Percentiles rank a stretch among this genome's conserved stretches.
phyloP scores from a whole-genome alignment of 37 sponge, comb jelly and placozoan genomes.

The Lycopodina hypogea region DNA sequence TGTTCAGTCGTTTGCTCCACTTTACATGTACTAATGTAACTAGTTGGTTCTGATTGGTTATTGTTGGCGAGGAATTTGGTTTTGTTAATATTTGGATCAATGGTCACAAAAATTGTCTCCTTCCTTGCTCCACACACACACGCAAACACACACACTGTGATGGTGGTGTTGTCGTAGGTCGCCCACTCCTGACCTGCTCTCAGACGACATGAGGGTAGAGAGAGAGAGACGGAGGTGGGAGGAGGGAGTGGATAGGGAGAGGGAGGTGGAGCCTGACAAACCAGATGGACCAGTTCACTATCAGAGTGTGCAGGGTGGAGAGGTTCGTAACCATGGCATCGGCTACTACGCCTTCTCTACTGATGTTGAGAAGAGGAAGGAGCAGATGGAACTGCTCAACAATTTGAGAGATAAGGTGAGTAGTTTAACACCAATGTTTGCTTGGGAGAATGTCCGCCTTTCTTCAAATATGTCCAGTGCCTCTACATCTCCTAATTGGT shows the following conservation, averaged over 20 bases:
- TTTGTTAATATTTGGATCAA: no score
- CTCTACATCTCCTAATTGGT: no score
- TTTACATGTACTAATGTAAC: no score
- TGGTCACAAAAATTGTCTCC: no score
- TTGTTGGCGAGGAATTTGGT: no score
- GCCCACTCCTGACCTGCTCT: conserved; percentile 59
- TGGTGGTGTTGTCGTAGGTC: conserved; percentile 40
- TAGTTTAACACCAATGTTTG: neutral
- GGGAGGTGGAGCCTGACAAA: conserved; percentile 25
- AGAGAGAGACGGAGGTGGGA: conserved; percentile 51
- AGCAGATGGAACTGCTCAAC: conserved; percentile 74
- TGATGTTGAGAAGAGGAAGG: conserved; percentile 70
- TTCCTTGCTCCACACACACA: no score
- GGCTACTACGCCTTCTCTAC: conserved; percentile 86
- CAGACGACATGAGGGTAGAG: conserved; percentile 73
- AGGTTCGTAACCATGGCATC: conserved; percentile 81
- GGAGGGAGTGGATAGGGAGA: conserved; percentile 48
- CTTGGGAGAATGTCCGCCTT: neutral
- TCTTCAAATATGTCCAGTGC: no score
- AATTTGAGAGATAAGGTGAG: conserved; percentile 78
- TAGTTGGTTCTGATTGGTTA: no score
- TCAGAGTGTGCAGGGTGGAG: conserved; percentile 61
- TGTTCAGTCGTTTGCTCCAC: no score
- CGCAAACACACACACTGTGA: no score
- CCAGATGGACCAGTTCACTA: conserved; percentile 74